These are phyloP conservation scores for Ceuthmochares aereus DNA, from an alignment of 2,113 vertebrate genomes.

Conservation along the genomic window DNA sequence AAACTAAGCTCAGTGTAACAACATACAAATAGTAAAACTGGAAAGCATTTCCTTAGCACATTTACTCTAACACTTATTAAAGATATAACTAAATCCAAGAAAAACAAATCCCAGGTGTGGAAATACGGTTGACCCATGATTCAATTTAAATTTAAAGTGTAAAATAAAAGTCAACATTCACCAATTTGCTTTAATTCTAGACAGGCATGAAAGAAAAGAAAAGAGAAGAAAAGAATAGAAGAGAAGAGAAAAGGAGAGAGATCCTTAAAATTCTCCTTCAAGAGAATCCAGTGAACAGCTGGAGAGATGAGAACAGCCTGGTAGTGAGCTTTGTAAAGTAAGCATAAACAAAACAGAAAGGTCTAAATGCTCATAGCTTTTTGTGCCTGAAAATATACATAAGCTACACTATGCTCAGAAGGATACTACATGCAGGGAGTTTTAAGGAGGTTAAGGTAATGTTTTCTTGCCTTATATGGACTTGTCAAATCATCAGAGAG, in stretches of 20 bases:
- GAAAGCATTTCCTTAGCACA: constrained; percentile 65
- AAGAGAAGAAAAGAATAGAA: not conserved
- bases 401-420: not conserved
- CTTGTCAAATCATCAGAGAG: not conserved
- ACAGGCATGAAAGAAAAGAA: not conserved
- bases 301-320: not conserved
- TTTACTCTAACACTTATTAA: constrained; percentile 64
- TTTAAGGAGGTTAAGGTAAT: not conserved
- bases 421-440: not conserved
- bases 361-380: not conserved
- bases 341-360: not conserved
- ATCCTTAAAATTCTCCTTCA: not conserved
- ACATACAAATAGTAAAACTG: constrained; percentile 71
- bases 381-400: not conserved
- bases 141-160: constrained; percentile 63
- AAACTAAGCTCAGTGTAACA: constrained; percentile 33
- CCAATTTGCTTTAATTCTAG: not conserved
- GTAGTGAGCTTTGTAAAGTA: not conserved
- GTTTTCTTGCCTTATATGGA: not conserved
- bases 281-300: not conserved
- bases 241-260: not conserved
- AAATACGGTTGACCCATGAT: constrained; percentile 40
- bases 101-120: constrained; percentile 71
- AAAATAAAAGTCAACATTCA: constrained; percentile 47
- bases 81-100: constrained; percentile 65